Evolutionary conservation across 2,888 invertebrate species (phyloP).

Genomic region (Octonoba sinensis): DNA sequence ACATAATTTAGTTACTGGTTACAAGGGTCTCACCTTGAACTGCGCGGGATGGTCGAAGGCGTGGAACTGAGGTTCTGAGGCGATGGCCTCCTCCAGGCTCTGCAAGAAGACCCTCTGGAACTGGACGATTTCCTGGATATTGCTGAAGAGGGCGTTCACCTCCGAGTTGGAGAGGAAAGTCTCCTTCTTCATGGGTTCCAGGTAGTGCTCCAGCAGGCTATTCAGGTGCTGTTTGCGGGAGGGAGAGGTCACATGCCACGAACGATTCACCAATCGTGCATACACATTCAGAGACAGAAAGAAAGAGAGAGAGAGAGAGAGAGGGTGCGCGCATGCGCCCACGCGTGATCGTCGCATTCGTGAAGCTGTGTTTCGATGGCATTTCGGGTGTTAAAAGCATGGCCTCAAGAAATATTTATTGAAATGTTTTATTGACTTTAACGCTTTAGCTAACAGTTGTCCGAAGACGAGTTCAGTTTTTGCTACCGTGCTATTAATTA

Average conservation of each 20-base stretch:
- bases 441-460: no score
- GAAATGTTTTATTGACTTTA: no score
- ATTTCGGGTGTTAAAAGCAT: no score
- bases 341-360: no score
- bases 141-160: slow-evolving; percentile 95
- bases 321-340: no score
- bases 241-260: neutral
- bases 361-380: no score
- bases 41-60: slow-evolving; percentile 91
- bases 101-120: slow-evolving; percentile 96
- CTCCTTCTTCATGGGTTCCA: slow-evolving; percentile 95
- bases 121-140: slow-evolving; percentile 96
- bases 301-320: no score
- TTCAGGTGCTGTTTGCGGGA: slow-evolving; percentile 86
- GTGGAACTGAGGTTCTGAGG: slow-evolving; percentile 79
- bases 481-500: no score
- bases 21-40: slow-evolving; percentile 82
- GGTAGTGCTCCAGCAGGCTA: slow-evolving; percentile 93
- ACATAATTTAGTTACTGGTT: no score
- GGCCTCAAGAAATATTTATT: no score
- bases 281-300: no score
- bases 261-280: neutral
- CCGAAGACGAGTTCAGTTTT: no score
- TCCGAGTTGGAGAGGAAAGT: slow-evolving; percentile 96
- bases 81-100: slow-evolving; percentile 75